phyloP scores from a whole-genome alignment of 2,888 invertebrate species.

The Dynastes tityus region DNA sequence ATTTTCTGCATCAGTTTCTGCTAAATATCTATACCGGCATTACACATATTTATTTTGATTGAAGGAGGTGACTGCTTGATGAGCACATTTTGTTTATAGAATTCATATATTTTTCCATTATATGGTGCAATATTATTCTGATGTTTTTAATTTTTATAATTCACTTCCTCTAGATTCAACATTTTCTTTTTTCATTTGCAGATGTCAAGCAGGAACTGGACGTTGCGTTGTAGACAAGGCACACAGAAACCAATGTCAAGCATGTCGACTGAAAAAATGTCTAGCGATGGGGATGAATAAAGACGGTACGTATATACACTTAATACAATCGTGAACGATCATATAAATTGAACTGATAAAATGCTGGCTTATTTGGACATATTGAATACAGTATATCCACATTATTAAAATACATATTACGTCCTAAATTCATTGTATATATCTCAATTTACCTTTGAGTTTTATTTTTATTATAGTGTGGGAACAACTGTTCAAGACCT shows the following conservation, averaged over 20 bases:
- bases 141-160: no score
- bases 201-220: constrained; percentile 99
- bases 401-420: no score
- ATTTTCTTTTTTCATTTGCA: constrained; percentile 67
- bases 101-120: no score
- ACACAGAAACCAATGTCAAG: constrained; percentile 99
- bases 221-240: constrained; percentile 98
- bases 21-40: no score
- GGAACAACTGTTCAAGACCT: constrained; percentile 12
- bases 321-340: background rate
- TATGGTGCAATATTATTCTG: no score
- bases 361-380: constrained; percentile 1
- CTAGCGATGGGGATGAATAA: constrained; percentile 99
- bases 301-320: constrained; percentile 88
- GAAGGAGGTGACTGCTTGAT: no score
- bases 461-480: constrained; percentile 27
- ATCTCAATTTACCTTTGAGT: constrained; percentile 9
- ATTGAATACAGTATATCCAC: background rate
- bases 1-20: no score
- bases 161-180: no score
- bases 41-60: no score
- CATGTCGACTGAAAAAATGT: constrained; percentile 98
- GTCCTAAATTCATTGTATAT: background rate
- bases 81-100: no score
- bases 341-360: background rate